Conservation (phyloP, 2,888 invertebrate genomes). For the Buathra laborator region DNA sequence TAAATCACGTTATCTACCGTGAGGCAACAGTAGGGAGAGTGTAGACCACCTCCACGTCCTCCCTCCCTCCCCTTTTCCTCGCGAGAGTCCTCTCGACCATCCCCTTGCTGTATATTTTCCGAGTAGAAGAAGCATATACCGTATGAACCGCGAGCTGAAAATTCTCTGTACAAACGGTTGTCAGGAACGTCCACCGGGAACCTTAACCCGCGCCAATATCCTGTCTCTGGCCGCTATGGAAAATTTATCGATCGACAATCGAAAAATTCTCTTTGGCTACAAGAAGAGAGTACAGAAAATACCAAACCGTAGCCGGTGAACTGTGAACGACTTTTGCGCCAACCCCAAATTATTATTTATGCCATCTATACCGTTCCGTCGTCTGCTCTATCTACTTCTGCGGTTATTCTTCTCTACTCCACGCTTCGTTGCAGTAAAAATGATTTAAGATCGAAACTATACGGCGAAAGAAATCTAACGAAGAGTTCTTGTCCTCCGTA, state of each 20-base stretch:
- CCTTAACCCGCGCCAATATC: constrained; percentile 81
- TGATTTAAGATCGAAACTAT: constrained; percentile 60
- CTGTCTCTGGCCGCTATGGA: constrained; percentile 72
- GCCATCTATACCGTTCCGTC: constrained; percentile 7
- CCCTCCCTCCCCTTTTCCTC: constrained; percentile 21
- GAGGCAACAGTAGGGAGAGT: constrained; percentile 57
- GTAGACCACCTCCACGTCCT: constrained; percentile 20
- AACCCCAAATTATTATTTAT: constrained; percentile 69
- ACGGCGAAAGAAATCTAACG: constrained; percentile 8
- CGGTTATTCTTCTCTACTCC: constrained; percentile 13
- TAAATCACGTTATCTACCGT: constrained; percentile 83
- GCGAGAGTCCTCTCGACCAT: constrained; percentile 27
- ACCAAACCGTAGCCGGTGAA: constrained; percentile 60
- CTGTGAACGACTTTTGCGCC: constrained; percentile 69
- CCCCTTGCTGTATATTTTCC: constrained; percentile 68
- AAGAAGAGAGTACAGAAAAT: constrained; percentile 33
- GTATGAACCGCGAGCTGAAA: constrained; percentile 44
- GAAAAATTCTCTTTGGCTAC: constrained; percentile 64
- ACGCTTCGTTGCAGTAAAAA: constrained; percentile 52
- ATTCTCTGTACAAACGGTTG: constrained; percentile 62
- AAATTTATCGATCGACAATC: constrained; percentile 77
- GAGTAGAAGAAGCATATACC: constrained; percentile 6
- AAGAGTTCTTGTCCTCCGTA: neutral
- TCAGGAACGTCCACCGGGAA: constrained; percentile 76
- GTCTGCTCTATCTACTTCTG: constrained; percentile 23